These are phyloP conservation scores for Dasypus novemcinctus DNA, from an alignment of 2,113 vertebrate species.

Conservation along the genomic window DNA sequence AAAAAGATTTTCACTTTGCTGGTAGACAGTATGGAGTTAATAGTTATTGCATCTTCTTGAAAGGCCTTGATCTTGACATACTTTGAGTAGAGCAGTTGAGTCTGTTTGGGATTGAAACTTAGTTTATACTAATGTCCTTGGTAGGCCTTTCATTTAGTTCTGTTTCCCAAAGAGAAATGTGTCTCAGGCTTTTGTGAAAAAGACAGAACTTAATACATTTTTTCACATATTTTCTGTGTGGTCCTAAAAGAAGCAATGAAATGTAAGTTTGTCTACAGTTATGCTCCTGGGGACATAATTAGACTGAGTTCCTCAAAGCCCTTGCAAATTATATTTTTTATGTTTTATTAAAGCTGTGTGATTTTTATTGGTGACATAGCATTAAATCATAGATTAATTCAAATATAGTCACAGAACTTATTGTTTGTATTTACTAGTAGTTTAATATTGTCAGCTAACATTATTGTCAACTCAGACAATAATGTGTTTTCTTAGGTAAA, in stretches of 20 bases:
- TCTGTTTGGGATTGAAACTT: conserved; percentile 38
- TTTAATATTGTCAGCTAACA: not conserved
- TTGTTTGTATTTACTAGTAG: not conserved
- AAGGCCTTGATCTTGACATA: conserved; percentile 49
- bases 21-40: not conserved
- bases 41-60: conserved; percentile 36
- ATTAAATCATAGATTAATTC: conserved; percentile 35
- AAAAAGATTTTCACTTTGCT: not conserved
- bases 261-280: conserved; percentile 28
- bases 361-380: not conserved
- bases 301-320: not conserved
- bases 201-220: not conserved
- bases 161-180: conserved; percentile 27
- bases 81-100: conserved; percentile 27
- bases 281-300: conserved; percentile 34
- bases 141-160: conserved; percentile 43
- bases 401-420: not conserved
- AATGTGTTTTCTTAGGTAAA: not conserved
- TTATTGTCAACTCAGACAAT: not conserved
- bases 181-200: conserved; percentile 20
- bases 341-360: conserved; percentile 10
- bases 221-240: not conserved
- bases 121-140: conserved; percentile 57
- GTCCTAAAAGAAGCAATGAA: conserved; percentile 39
- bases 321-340: conserved; percentile 27